phyloP scores from a whole-genome alignment of 2,113 vertebrate species.

The Vidua chalybeata region DNA sequence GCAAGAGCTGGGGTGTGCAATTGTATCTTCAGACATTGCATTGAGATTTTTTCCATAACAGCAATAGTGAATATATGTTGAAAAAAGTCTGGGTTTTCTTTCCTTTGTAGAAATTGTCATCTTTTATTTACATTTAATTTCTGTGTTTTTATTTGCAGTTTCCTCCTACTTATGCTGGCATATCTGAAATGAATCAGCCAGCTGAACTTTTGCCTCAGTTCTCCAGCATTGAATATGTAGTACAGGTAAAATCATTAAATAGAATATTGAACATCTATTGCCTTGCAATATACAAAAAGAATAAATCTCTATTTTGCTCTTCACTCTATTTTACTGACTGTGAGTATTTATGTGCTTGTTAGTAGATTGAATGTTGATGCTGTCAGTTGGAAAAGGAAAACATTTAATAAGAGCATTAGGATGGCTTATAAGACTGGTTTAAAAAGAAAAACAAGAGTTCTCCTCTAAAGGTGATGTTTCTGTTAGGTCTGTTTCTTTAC shows the following conservation, averaged over 20 bases:
- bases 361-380: background rate
- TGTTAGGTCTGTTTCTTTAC: background rate
- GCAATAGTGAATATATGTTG: background rate
- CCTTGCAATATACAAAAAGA: background rate
- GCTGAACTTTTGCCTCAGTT: constrained; percentile 97
- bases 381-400: background rate
- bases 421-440: background rate
- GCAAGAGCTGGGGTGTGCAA: background rate
- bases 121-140: background rate
- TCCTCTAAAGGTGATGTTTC: background rate
- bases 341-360: background rate
- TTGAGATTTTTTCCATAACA: background rate
- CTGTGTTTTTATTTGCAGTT: constrained; percentile 78
- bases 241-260: constrained; percentile 83
- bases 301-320: background rate
- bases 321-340: background rate
- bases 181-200: constrained; percentile 96
- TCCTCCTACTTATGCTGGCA: constrained; percentile 95
- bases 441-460: background rate
- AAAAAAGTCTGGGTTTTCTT: background rate
- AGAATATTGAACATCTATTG: background rate
- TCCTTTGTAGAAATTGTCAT: background rate
- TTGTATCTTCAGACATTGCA: background rate
- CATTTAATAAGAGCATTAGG: background rate
- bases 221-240: constrained; percentile 98